phyloP scores from a whole-genome alignment of 2,113 vertebrate species.

The Psammodynastes pulverulentus region DNA sequence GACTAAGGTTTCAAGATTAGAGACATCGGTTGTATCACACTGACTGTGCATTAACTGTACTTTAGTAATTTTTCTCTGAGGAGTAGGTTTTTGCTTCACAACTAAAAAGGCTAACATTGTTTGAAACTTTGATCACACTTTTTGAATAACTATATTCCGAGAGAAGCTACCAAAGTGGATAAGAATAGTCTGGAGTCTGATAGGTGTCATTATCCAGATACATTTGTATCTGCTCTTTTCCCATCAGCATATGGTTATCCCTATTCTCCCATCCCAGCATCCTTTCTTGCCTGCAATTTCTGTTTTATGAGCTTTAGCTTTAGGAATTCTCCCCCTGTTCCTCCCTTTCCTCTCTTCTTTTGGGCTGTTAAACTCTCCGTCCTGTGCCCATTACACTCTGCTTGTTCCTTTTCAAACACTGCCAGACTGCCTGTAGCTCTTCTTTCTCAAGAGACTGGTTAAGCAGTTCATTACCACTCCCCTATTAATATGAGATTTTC shows the following conservation, averaged over 20 bases:
- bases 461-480: slow-evolving; percentile 22
- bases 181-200: neutral
- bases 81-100: neutral
- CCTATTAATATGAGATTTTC: slow-evolving; percentile 1
- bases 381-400: neutral
- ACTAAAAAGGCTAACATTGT: neutral
- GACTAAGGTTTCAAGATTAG: neutral
- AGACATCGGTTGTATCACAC: neutral
- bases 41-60: neutral
- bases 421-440: neutral
- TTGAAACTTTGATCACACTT: neutral
- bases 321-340: neutral
- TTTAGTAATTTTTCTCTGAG: neutral
- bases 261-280: too few species aligned
- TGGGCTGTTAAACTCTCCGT: neutral
- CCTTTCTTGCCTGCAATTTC: neutral
- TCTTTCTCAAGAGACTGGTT: neutral
- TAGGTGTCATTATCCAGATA: neutral
- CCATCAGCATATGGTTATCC: neutral
- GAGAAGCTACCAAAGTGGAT: neutral
- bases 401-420: neutral
- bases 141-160: neutral
- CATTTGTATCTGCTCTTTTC: neutral
- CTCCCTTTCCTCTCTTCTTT: too few species aligned
- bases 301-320: neutral